These are phyloP conservation scores for Megalops cyprinoides DNA, from an alignment of 2,797 vertebrate genomes.

Conservation along the genomic window DNA sequence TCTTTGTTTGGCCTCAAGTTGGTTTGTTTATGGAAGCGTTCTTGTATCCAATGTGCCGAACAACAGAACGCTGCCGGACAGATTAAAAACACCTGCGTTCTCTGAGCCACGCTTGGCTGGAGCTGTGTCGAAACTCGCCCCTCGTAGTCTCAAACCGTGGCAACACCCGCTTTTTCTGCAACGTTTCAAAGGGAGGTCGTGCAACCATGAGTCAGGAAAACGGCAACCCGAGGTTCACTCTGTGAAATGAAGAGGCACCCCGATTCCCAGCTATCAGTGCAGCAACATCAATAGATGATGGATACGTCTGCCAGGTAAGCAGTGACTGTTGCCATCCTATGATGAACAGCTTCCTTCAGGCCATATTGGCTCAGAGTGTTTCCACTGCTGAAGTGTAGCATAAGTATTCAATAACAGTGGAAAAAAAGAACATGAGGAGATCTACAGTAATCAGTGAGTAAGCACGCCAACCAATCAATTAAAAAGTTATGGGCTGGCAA, in stretches of 20 bases:
- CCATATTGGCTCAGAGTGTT: background rate
- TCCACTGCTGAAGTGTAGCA: background rate
- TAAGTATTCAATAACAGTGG: background rate
- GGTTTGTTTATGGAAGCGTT: conserved; percentile 54
- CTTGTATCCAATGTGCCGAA: conserved; percentile 39
- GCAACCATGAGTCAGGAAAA: conserved; percentile 12
- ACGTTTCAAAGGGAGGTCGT: conserved; percentile 18
- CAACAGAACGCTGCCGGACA: conserved; percentile 40
- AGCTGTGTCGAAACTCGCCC: conserved; percentile 41
- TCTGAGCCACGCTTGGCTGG: conserved; percentile 42
- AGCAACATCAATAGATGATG: background rate
- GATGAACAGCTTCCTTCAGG: conserved; percentile 3
- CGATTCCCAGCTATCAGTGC: background rate
- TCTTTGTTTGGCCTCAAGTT: conserved; percentile 49
- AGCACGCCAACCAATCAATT: conserved; percentile 7
- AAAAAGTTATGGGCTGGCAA: conserved; percentile 10
- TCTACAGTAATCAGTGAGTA: background rate
- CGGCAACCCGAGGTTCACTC: background rate
- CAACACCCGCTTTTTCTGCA: conserved; percentile 26
- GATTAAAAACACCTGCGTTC: conserved; percentile 56
- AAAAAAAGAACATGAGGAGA: background rate
- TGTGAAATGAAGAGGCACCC: background rate
- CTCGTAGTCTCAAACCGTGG: conserved; percentile 34
- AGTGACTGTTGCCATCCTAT: background rate
- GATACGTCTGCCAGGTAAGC: background rate